phyloP scores from a whole-genome alignment of 2,888 invertebrate species.

The Cotesia congregata region DNA sequence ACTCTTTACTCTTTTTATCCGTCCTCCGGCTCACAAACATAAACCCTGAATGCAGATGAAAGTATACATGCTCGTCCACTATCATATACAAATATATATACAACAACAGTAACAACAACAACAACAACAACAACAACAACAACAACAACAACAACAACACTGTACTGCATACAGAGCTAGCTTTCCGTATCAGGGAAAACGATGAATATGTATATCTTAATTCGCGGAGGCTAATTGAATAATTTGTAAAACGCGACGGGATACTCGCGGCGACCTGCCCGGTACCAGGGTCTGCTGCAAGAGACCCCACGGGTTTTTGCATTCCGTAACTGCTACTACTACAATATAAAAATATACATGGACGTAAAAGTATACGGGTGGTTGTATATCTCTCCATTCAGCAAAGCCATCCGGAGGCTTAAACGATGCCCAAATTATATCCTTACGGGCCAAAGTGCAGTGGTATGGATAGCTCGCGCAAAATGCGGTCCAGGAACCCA shows the following conservation, averaged over 20 bases:
- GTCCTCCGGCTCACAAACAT: conserved; percentile 6
- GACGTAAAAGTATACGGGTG: conserved; percentile 6
- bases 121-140: too few relatives aligned
- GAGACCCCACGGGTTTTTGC: not conserved
- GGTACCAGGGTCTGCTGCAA: not conserved
- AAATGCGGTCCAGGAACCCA: conserved; percentile 51
- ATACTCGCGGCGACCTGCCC: conserved; percentile 47
- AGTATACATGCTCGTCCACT: conserved; percentile 28
- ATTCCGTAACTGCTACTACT: not conserved
- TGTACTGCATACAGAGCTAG: conserved; percentile 13
- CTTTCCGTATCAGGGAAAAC: conserved; percentile 62
- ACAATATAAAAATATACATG: not conserved
- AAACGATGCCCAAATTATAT: conserved; percentile 51
- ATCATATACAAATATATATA: too few relatives aligned
- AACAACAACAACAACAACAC: not conserved
- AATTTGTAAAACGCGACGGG: conserved; percentile 69
- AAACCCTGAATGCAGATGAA: conserved; percentile 32
- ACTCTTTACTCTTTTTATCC: conserved; percentile 20
- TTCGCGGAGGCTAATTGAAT: conserved; percentile 71
- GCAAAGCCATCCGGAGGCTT: conserved; percentile 30
- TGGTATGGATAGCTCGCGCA: conserved; percentile 60
- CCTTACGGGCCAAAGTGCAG: conserved; percentile 48
- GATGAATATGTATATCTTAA: conserved; percentile 71
- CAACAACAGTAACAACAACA: too few relatives aligned
- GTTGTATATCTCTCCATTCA: conserved; percentile 1